Evolutionary conservation across 2,888 invertebrate genomes (phyloP), one percentile per base, ranked within the genome.

Genomic region (Plusia festucae): DNA sequence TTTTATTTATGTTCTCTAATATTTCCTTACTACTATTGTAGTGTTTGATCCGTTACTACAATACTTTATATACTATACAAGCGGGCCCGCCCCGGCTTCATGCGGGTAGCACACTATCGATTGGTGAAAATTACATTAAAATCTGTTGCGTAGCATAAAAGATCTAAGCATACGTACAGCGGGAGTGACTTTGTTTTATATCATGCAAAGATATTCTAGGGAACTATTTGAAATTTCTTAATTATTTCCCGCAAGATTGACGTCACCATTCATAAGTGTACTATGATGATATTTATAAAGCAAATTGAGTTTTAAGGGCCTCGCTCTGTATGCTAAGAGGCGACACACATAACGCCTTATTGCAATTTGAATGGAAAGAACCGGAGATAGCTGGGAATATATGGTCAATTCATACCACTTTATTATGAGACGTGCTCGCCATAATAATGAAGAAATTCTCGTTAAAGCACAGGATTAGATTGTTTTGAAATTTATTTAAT

Each of bases 371-470:
- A 34, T 52, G 49, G 40, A 53, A 49, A 65, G 46, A 24, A 54
- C 52, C 32, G 27, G n/a, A 59, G 56, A 59, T 49, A 49, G 55
- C 55, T 44, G 18, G 16, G 56, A 15, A 65, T 40, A 58, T 61
- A 52, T 15, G 40, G 27, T 32, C 49, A 58, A 59, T 68, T 61
- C 34, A 6, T 54, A 54, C 24, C 40, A 54, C 32, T 54, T 60
- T 60, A 65, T 60, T 46, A 34, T 22, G 30, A 34, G 24, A 58
- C 62, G 60, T 73, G 74, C 46, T 49, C 18, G 20, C 11, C 30
- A 58, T 72, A 24, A 11, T 24, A 27, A 46, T 52, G 20, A 44
- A 53, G 32, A 57, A 44, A 49, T 49, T 65, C 40, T 65, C 13
- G 30, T 57, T 60, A 63, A 15, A 9, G 18, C 20, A 30, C 1